Percentiles rank a stretch among this genome's conserved stretches.
phyloP scores from a whole-genome alignment of 2,113 vertebrate species.

The Himantopus leucocephalus region DNA sequence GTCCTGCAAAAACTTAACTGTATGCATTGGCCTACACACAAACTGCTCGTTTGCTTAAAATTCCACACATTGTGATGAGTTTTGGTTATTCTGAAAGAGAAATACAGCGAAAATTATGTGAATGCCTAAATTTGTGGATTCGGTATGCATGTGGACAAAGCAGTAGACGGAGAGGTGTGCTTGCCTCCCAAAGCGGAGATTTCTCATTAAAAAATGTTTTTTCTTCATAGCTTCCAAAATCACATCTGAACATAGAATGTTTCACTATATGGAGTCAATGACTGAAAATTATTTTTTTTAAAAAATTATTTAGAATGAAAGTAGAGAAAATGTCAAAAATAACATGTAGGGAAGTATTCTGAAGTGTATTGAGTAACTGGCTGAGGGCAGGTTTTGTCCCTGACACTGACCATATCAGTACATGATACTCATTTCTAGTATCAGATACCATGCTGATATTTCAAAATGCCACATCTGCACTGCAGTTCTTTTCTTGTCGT shows the following conservation, averaged over 20 bases:
- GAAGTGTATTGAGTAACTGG: background rate
- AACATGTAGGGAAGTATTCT: background rate
- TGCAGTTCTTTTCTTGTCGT: background rate
- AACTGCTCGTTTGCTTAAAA: background rate
- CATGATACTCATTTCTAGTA: background rate
- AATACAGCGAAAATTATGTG: background rate
- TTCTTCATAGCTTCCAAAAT: background rate
- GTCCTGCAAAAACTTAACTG: background rate
- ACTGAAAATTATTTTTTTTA: fast-evolving
- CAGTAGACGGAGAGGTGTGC: background rate
- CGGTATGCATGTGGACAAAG: background rate
- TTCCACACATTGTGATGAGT: background rate
- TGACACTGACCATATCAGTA: background rate
- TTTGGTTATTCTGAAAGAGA: background rate
- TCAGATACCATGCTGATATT: background rate
- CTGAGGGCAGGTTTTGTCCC: background rate
- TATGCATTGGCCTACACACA: background rate
- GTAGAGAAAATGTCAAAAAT: background rate
- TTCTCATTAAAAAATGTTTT: background rate
- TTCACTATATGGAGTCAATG: background rate
- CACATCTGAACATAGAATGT: background rate
- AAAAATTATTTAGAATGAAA: background rate
- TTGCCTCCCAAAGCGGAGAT: background rate
- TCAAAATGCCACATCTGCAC: background rate
- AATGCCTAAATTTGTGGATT: background rate